These are phyloP conservation scores for Leuciscus idus DNA, from an alignment of 2,113 vertebrate genomes.

Conservation along the genomic window DNA sequence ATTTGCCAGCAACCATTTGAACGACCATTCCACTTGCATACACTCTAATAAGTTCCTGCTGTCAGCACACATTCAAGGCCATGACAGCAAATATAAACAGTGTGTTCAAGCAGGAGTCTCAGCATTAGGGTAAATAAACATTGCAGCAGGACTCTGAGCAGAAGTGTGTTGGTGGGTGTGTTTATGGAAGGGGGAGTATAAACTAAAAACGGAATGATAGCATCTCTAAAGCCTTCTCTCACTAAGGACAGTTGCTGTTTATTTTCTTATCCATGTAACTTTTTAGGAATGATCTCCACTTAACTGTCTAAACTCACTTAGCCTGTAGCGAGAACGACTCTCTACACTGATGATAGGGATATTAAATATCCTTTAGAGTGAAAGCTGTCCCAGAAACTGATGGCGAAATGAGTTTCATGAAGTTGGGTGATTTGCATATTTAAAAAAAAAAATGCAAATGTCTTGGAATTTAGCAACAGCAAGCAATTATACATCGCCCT, in stretches of 20 bases:
- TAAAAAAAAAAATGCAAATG: not conserved
- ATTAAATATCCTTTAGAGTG: not conserved
- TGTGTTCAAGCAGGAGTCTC: constrained; percentile 70
- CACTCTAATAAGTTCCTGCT: constrained; percentile 14
- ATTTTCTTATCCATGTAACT: constrained; percentile 53
- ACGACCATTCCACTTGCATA: not conserved
- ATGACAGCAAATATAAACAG: constrained; percentile 76
- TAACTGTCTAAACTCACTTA: not conserved
- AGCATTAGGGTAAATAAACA: constrained; percentile 74
- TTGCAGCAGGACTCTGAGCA: constrained; percentile 69
- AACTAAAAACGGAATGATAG: constrained; percentile 68
- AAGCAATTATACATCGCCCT: constrained; percentile 37
- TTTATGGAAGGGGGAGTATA: constrained; percentile 47
- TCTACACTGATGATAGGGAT: not conserved
- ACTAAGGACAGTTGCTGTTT: constrained; percentile 63
- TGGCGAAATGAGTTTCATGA: not conserved
- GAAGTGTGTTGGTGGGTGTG: constrained; percentile 44
- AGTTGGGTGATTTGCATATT: not conserved
- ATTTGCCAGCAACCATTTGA: not conserved
- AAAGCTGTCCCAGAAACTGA: not conserved
- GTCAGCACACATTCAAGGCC: constrained; percentile 60
- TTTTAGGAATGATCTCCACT: constrained; percentile 46
- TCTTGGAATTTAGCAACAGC: not conserved
- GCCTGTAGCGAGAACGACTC: not conserved
- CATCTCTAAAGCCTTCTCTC: constrained; percentile 67